Conservation (phyloP, 2,888 invertebrate genomes). For the Clostera curtula region DNA sequence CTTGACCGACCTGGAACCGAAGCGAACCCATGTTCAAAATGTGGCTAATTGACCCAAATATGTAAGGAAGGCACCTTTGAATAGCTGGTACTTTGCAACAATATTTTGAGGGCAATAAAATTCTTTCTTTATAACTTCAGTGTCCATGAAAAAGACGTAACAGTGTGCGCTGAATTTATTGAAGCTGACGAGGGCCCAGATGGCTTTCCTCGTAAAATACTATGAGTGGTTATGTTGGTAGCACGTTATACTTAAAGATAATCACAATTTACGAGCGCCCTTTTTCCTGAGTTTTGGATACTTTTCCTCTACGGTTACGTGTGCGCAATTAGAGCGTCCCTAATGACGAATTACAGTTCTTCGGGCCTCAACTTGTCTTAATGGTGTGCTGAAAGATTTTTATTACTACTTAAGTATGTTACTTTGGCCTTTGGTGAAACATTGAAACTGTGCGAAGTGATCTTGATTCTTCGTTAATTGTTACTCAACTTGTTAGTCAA, state of each 20-base stretch:
- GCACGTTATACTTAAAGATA: slow-evolving; percentile 67
- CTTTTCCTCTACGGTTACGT: slow-evolving; percentile 48
- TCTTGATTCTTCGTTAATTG: slow-evolving; percentile 26
- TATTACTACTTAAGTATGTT: slow-evolving; percentile 30
- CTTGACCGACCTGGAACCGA: no score
- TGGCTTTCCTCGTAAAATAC: slow-evolving; percentile 71
- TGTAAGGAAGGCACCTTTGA: no score
- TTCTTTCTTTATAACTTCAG: slow-evolving; percentile 52
- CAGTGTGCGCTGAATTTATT: slow-evolving; percentile 69
- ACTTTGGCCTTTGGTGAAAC: slow-evolving; percentile 19
- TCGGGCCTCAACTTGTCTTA: slow-evolving; percentile 29
- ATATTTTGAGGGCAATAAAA: slow-evolving; percentile 58
- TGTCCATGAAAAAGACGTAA: slow-evolving; percentile 72
- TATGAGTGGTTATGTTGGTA: slow-evolving; percentile 63
- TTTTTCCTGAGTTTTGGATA: slow-evolving; percentile 48
- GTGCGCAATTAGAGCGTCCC: slow-evolving; percentile 51
- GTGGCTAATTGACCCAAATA: no score
- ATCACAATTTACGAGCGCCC: slow-evolving; percentile 70
- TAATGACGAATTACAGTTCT: slow-evolving; percentile 48
- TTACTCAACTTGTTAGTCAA: slow-evolving; percentile 22
- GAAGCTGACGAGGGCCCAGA: slow-evolving; percentile 64
- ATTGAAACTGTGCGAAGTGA: slow-evolving; percentile 16
- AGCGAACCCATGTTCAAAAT: no score
- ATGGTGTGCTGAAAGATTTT: slow-evolving; percentile 38
- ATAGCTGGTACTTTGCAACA: slow-evolving; percentile 40